A percentile compares a stretch with the other conserved stretches of the same genome.
These are phyloP conservation scores for Nomada hirtipes DNA, from an alignment of 2,888 invertebrate genomes.

Conservation along the genomic window DNA sequence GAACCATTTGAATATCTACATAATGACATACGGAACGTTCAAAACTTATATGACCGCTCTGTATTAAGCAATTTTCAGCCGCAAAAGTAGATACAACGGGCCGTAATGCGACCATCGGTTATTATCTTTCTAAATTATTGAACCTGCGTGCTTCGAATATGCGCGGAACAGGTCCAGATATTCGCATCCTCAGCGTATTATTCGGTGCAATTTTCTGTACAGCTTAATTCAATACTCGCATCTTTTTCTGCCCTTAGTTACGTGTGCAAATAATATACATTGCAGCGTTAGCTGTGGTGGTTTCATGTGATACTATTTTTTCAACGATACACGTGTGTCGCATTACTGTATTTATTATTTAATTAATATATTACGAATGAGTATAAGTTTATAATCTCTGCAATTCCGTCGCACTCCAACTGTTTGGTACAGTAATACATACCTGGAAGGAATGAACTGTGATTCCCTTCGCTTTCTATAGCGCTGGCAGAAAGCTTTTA, in stretches of 20 bases:
- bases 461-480: constrained; percentile 27
- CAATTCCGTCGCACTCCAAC: constrained; percentile 4
- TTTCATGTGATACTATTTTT: no score
- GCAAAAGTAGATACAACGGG: not conserved
- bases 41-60: constrained; percentile 4
- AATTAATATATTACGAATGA: no score
- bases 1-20: not conserved
- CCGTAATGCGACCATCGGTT: not conserved
- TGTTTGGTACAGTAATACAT: constrained; percentile 19
- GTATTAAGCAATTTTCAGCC: constrained; percentile 14
- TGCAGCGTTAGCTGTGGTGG: no score
- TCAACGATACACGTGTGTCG: no score
- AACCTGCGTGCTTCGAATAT: not conserved
- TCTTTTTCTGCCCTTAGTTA: no score
- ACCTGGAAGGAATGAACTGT: constrained; percentile 24
- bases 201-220: no score
- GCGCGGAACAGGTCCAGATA: not conserved
- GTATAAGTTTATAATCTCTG: not conserved
- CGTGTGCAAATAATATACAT: no score
- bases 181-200: not conserved
- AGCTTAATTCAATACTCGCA: no score
- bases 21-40: constrained; percentile 9
- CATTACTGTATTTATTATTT: no score
- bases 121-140: not conserved
- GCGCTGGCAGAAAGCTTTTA: constrained; percentile 31